Base-by-base conservation (phyloP, 2,797 vertebrate species). In the Odontamblyopus rebecca region DNA sequence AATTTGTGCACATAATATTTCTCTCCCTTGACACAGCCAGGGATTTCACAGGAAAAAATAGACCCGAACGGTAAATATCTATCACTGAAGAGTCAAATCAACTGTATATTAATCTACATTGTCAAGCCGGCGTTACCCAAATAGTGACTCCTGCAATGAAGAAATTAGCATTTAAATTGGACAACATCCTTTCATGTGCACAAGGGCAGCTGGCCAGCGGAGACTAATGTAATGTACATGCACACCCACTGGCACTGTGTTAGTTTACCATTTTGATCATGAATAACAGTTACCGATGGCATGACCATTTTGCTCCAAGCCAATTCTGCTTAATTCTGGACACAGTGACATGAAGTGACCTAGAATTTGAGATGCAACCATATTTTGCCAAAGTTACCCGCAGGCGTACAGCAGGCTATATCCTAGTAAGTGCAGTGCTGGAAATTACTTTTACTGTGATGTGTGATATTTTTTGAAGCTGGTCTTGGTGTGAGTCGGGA, bases 121-220 rank as follows among this genome's bases (percentile, higher is more conserved):
- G 71, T 84, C 69, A 78, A 76, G 74, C 64, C 74, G 23, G 38
- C 54, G 76, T 83, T 81, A n/a, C 68, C 74, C 77, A 80, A 83
- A 81, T 75, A 74, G 59, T 64, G 80, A 81, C 38, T 84, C 67
- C 41, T 73, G 72, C 76, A 69, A 70, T 74, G 71, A 72, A 65
- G 56, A 81, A 86, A 86, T 89, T 86, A 78, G 86, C 86, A 88
- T 87, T 87, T 87, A 86, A 86, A 88, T 83, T 86, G 75, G 71
- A 86, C 71, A 67, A 77, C 77, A 81, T 84, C 71, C 72, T 84
- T 87, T 85, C 70, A 83, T 85, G 80, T 83, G 72, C 59, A 80
- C 69, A 68, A 70, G 57, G 80, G 67, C 16, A 48, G 61, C 76
- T 75, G 69, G 73, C 71, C 82, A 77, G 80, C 72, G n/a, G 63